Evolutionary conservation across 2,113 vertebrate species (phyloP).

Genomic region (Callionymus lyra): DNA sequence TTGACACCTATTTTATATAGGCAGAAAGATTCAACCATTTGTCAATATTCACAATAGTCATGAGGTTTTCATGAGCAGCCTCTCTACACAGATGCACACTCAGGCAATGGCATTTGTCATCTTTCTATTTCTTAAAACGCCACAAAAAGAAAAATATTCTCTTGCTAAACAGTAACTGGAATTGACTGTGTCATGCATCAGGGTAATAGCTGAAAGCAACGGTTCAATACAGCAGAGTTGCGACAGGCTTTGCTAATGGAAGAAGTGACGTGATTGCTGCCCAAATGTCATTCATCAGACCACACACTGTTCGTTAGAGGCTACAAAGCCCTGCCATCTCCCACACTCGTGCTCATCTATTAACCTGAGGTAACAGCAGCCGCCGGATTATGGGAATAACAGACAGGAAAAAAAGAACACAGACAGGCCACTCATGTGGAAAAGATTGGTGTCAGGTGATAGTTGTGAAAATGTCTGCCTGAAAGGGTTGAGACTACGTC

Average conservation of each 20-base stretch:
- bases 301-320: slow-evolving; percentile 78
- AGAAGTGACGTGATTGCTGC: slow-evolving; percentile 90
- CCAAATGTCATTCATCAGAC: slow-evolving; percentile 90
- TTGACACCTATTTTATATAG: no score
- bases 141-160: slow-evolving; percentile 82
- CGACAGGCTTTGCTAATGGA: slow-evolving; percentile 94
- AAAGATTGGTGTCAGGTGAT: slow-evolving; percentile 59
- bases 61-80: no score
- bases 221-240: slow-evolving; percentile 93
- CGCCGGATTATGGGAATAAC: slow-evolving; percentile 71
- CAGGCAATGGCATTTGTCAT: slow-evolving; percentile 16
- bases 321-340: slow-evolving; percentile 86
- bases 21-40: no score
- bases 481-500: slow-evolving; percentile 32
- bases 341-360: slow-evolving; percentile 83
- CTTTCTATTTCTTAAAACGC: slow-evolving; percentile 38
- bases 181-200: slow-evolving; percentile 97
- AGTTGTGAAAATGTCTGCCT: slow-evolving; percentile 52
- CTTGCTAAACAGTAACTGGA: slow-evolving; percentile 93
- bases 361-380: slow-evolving; percentile 76
- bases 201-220: slow-evolving; percentile 84
- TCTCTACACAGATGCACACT: no score
- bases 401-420: slow-evolving; percentile 59
- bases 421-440: slow-evolving; percentile 61
- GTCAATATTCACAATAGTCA: no score